These are phyloP conservation scores for Lomographa bimaculata DNA, from an alignment of 2,888 invertebrate genomes.

Conservation along the genomic window DNA sequence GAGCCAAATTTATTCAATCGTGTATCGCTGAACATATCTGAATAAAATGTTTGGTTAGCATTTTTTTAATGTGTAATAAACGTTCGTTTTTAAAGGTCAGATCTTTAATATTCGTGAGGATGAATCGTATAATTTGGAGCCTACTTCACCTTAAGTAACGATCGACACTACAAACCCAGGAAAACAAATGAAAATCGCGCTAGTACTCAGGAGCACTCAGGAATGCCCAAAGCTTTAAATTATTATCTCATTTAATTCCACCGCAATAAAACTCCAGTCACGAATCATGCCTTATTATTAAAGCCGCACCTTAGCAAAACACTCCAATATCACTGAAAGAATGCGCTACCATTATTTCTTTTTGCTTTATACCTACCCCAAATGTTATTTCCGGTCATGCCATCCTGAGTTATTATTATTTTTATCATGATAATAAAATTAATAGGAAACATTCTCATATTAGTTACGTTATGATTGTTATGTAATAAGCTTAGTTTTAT, in stretches of 20 bases:
- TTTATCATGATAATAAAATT: slow-evolving; percentile 67
- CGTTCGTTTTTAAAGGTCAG: too few relatives aligned
- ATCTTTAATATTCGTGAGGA: too few relatives aligned
- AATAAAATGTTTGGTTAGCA: too few relatives aligned
- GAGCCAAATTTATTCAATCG: too few relatives aligned
- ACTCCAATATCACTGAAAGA: slow-evolving; percentile 69
- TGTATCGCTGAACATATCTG: too few relatives aligned
- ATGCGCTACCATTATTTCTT: slow-evolving; percentile 64
- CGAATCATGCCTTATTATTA: slow-evolving; percentile 51
- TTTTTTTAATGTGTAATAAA: too few relatives aligned
- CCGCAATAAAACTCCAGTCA: slow-evolving; percentile 58
- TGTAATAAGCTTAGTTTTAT: slow-evolving; percentile 17
- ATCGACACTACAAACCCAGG: too few relatives aligned
- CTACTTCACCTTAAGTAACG: too few relatives aligned
- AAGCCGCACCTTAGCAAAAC: slow-evolving; percentile 67
- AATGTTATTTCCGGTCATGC: slow-evolving; percentile 79
- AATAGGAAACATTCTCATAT: slow-evolving; percentile 34
- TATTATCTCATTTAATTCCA: slow-evolving; percentile 55
- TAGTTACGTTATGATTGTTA: slow-evolving; percentile 38
- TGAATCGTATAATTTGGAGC: too few relatives aligned
- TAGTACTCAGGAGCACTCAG: too few relatives aligned
- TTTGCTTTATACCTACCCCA: slow-evolving; percentile 62
- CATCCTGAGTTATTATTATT: slow-evolving; percentile 70
- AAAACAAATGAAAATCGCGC: too few relatives aligned
- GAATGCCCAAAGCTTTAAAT: slow-evolving; percentile 6